Evolutionary conservation across 1,140 invertebrate genomes (phyloP), one percentile per base, ranked within the genome.

Genomic region (Acyrthosiphon pisum): DNA sequence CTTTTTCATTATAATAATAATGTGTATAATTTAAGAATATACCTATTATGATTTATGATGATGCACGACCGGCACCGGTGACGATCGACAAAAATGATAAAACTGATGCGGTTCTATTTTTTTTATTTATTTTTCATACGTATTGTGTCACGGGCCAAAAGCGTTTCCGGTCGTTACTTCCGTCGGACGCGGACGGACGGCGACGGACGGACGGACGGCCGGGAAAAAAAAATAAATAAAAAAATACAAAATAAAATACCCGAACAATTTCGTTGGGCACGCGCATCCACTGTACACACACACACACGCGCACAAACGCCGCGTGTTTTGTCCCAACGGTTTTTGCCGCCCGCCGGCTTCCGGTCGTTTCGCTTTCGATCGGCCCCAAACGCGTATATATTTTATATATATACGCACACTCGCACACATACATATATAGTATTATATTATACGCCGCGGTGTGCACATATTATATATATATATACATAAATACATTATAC

Each of bases 321-420:
- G 88, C 22, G 87, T 88, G 46, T 56, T 89, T 89, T 56, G 88
- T 89, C 88, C 88, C 88, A 89, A 89, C 88, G 88, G 88, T 89
- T 89, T 89, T 89, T 56, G 87, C 48, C n/a, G 46, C 87, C 48
- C 46, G 46, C n/a, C 46, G 88, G 88, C 88, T 89, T 89, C 88
- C 88, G 88, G 88, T 89, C 88, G 88, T 89, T 89, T 89, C 88
- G 88, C 88, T 89, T 89, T 89, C 88, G 88, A 89, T 89, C 35
- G 88, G 88, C 88, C 88, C 88, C 88, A 26, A 37, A 50, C 48
- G 30, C 48, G n/a, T n/a, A 50, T n/a, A 26, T 41, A 18, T 4
- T 41, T 3, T 41, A 48, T n/a, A 22, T n/a, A 53, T 6, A 53
- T 18, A 53, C 48, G n/a, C 30, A 35, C 4, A 48, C 20, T 8